Base-by-base conservation (phyloP, 2,797 vertebrate genomes). In the Peromyscus attwateri region DNA sequence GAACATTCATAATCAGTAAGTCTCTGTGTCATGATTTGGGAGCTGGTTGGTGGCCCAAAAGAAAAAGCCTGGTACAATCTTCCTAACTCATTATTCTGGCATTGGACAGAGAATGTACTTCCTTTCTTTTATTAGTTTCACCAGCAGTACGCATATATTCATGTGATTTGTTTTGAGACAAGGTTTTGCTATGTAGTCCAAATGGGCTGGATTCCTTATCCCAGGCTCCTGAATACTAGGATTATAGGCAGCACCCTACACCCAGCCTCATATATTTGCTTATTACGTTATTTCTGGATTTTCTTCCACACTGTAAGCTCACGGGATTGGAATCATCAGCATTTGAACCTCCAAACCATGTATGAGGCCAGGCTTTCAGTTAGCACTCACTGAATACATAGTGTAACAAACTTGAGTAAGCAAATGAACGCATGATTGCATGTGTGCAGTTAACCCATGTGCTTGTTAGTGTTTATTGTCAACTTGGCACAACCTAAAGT, bases 281-380 rank as follows among this genome's bases (percentile, higher is more conserved):
- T 91, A 31, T 43, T 94, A 23, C 27, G 76, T 89, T 87, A 75
- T 82, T 92, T 94, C 62, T 60, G 27, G 75, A 19, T 66, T 73
- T 21, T 68, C 52, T 94, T 76, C 19, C 12, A 76, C 91, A 70
- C 64, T 60, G 1, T 76, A 75, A 95, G 23, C 64, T 19, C 62
- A 21, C 4, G 21, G 34, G 10, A 46, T 40, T 89, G 52, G 55
- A 57, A 88, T 66, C 21, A 55, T 75, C 34, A 87, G 27, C 23
- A 83, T 90, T 87, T 81, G 71, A 95, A 31, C 52, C 66, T 52
- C 40, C 87, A 49, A 40, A n/a, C 16, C 10, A 60, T 23, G 6
- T 68, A 46, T 77, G 11, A 62, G 10, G 29, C 14, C 17, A 88
- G 37, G 29, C 12, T 75, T 64, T 79, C 85, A 40, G 9, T 93